Percentiles rank a stretch among this genome's conserved stretches.
Evolutionary conservation across 2,888 invertebrate species (phyloP).

Genomic region (Hyalella azteca): DNA sequence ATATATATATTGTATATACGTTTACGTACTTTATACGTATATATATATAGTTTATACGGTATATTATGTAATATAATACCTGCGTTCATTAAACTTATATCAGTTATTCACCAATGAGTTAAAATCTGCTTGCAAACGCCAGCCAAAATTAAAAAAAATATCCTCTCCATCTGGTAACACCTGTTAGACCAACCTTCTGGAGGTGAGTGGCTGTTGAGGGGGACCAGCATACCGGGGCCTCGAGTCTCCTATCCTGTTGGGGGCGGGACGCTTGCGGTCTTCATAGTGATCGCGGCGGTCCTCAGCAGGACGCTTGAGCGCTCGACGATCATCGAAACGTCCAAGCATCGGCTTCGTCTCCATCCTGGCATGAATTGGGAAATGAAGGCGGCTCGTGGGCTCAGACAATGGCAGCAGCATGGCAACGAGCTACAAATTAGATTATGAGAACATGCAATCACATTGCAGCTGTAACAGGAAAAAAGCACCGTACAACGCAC

Average conservation of each 20-base stretch:
- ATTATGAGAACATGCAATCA: neutral
- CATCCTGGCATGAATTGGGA: too few relatives aligned
- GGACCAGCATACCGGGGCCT: conserved; percentile 41
- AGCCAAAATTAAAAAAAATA: too few relatives aligned
- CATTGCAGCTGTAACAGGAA: neutral
- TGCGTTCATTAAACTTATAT: too few relatives aligned
- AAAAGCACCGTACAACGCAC: neutral
- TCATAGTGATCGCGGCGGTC: conserved; percentile 48
- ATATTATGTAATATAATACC: too few relatives aligned
- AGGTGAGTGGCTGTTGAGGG: conserved; percentile 5
- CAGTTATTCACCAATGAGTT: too few relatives aligned
- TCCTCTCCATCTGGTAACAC: too few relatives aligned
- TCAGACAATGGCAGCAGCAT: neutral
- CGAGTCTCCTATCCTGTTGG: conserved; percentile 33
- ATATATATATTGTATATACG: too few relatives aligned
- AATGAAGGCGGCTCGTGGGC: too few relatives aligned
- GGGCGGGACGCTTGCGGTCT: conserved; percentile 48
- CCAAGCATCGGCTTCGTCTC: neutral
- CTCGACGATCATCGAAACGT: conserved; percentile 46
- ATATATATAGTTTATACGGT: too few relatives aligned
- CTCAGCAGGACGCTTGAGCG: conserved; percentile 50
- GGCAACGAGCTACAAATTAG: neutral
- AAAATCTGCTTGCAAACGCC: too few relatives aligned
- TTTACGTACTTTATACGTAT: too few relatives aligned
- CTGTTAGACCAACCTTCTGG: conserved; percentile 43